Evolutionary conservation across 1,140 invertebrate genomes (phyloP).

Genomic region (Hirudo medicinalis): DNA sequence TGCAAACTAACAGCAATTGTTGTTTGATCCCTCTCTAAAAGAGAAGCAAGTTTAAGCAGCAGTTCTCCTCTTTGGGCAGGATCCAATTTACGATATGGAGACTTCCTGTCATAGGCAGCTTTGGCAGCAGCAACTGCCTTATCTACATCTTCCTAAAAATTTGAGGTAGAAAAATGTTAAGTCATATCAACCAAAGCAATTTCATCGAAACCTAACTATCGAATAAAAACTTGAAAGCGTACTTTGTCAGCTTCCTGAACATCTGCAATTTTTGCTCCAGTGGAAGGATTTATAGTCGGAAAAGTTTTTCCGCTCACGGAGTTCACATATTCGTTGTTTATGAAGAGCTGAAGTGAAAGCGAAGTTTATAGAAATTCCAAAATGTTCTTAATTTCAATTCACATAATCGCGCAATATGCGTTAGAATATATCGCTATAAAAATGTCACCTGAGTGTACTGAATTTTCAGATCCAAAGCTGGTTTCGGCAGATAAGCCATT

Average conservation of each 20-base stretch:
- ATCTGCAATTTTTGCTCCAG: slow-evolving; percentile 59
- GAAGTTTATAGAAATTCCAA: too few relatives aligned
- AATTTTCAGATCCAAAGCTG: slow-evolving; percentile 1
- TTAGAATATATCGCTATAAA: too few relatives aligned
- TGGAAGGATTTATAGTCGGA: slow-evolving; percentile 67
- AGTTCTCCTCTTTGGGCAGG: slow-evolving; percentile 52
- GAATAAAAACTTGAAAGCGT: not conserved
- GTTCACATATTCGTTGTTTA: slow-evolving; percentile 81
- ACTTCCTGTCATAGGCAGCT: slow-evolving; percentile 56
- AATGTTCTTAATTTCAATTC: too few relatives aligned
- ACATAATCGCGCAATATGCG: too few relatives aligned
- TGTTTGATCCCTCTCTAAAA: slow-evolving; percentile 57
- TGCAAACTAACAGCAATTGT: slow-evolving; percentile 50
- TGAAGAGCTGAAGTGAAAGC: slow-evolving; percentile 57
- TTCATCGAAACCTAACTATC: not conserved
- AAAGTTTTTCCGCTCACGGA: slow-evolving; percentile 73
- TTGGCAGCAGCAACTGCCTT: slow-evolving; percentile 60
- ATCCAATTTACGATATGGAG: slow-evolving; percentile 60
- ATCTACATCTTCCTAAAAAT: slow-evolving; percentile 50
- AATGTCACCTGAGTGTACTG: slow-evolving; percentile 2
- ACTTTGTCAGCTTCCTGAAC: slow-evolving; percentile 69
- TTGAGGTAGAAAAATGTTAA: not conserved
- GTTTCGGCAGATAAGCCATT: not conserved
- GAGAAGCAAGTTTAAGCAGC: slow-evolving; percentile 54
- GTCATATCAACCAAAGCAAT: too few relatives aligned